Evolutionary conservation across 2,797 vertebrate species (phyloP).

Genomic region (Mormyrus hasselquistii): DNA sequence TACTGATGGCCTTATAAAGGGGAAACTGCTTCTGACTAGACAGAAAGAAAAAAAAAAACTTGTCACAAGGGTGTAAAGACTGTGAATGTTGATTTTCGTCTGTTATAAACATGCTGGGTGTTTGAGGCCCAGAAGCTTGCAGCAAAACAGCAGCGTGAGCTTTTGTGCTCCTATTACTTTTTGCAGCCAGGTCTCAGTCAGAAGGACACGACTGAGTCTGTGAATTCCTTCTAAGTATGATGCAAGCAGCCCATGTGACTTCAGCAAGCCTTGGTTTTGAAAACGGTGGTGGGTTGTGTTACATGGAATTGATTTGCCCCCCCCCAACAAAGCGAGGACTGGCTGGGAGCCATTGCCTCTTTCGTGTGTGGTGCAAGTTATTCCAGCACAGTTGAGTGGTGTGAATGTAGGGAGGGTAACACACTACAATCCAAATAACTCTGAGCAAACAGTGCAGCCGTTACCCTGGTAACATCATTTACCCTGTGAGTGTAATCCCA

Average conservation of each 20-base stretch:
- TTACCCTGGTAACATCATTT: not conserved
- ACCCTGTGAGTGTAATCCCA: not conserved
- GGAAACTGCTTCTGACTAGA: not conserved
- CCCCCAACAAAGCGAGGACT: not conserved
- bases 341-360: not conserved
- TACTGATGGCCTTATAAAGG: not conserved
- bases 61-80: not conserved
- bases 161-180: not conserved
- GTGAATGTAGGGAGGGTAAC: conserved; percentile 53
- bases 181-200: not conserved
- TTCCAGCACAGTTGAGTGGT: conserved; percentile 25
- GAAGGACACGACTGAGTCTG: not conserved
- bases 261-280: not conserved
- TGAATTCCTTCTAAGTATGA: not conserved
- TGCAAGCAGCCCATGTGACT: not conserved
- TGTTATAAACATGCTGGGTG: not conserved
- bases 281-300: not conserved
- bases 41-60: not conserved
- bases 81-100: not conserved
- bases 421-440: conserved; percentile 47
- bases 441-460: conserved; percentile 22
- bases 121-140: not conserved
- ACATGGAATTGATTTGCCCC: not conserved
- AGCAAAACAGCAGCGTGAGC: not conserved
- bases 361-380: not conserved